These are phyloP conservation scores for Malacoctenus gilli DNA, from an alignment of 2,797 vertebrate genomes.

Conservation along the genomic window DNA sequence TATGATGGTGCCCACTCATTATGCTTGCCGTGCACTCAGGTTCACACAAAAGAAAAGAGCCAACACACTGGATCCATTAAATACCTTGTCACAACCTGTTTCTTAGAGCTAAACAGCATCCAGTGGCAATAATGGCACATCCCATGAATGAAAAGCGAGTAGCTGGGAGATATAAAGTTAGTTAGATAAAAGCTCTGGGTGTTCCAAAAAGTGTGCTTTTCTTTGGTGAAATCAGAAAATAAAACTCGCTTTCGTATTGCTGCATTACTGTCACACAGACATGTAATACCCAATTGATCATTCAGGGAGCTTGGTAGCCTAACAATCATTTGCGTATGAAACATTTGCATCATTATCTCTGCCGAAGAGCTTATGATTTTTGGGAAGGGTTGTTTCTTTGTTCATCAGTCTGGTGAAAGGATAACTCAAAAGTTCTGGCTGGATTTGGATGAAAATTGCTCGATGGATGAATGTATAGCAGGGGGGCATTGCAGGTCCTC, in stretches of 20 bases:
- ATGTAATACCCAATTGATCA: neutral
- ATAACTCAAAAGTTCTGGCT: too few species aligned
- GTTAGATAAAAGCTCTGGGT: slow-evolving; percentile 32
- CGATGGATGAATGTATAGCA: too few species aligned
- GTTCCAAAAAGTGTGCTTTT: slow-evolving; percentile 23
- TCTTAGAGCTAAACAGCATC: slow-evolving; percentile 33
- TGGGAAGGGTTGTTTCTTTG: too few species aligned
- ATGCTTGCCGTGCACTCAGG: slow-evolving; percentile 38
- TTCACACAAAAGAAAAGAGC: slow-evolving; percentile 55
- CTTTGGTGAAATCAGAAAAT: slow-evolving; percentile 17
- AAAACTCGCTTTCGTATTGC: neutral
- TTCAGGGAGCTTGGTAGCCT: slow-evolving; percentile 7
- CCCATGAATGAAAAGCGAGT: slow-evolving; percentile 32
- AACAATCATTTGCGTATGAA: slow-evolving; percentile 5
- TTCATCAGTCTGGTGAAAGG: too few species aligned
- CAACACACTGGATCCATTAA: slow-evolving; percentile 57
- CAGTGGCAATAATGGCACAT: slow-evolving; percentile 15
- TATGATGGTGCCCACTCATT: slow-evolving; percentile 60
- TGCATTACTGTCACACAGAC: slow-evolving; percentile 5
- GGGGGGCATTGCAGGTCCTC: too few species aligned
- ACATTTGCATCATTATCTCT: neutral
- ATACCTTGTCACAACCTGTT: slow-evolving; percentile 32
- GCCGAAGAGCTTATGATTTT: too few species aligned
- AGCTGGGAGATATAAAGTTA: slow-evolving; percentile 10
- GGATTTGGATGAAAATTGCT: too few species aligned